A percentile compares a stretch with the other conserved stretches of the same genome.
phyloP scores from a whole-genome alignment of 2,797 vertebrate species.

The Limnodromus scolopaceus region DNA sequence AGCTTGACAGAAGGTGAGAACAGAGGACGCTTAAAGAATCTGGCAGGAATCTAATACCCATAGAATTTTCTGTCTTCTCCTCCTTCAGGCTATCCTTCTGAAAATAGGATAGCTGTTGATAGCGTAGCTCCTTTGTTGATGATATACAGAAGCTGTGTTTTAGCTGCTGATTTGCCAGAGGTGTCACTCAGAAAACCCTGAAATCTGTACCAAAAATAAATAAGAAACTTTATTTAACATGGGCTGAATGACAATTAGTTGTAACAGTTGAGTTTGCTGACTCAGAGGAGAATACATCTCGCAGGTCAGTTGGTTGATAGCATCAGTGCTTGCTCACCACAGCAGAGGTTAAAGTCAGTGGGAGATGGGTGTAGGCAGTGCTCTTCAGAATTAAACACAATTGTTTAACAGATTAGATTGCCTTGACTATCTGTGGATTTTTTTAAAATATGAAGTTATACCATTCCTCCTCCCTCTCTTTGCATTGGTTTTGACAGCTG shows the following conservation, averaged over 20 bases:
- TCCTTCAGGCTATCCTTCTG: not conserved
- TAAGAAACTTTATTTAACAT: not conserved
- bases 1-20: not conserved
- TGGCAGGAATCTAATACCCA: not conserved
- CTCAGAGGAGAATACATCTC: not conserved
- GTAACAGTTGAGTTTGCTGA: not conserved
- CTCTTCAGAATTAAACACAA: not conserved
- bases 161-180: conserved; percentile 4
- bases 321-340: not conserved
- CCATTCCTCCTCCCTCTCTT: not conserved
- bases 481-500: conserved; percentile 6
- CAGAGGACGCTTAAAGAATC: not conserved
- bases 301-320: not conserved
- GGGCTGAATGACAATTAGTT: not conserved
- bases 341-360: not conserved
- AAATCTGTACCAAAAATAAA: conserved; percentile 16
- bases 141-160: not conserved
- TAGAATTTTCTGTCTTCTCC: not conserved
- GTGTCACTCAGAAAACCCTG: not conserved
- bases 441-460: not conserved
- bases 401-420: not conserved
- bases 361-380: not conserved
- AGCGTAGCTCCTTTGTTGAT: not conserved
- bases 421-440: not conserved
- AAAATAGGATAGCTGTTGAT: not conserved